These are phyloP conservation scores for Streptopelia turtur DNA, from an alignment of 2,797 vertebrate genomes.

Conservation along the genomic window DNA sequence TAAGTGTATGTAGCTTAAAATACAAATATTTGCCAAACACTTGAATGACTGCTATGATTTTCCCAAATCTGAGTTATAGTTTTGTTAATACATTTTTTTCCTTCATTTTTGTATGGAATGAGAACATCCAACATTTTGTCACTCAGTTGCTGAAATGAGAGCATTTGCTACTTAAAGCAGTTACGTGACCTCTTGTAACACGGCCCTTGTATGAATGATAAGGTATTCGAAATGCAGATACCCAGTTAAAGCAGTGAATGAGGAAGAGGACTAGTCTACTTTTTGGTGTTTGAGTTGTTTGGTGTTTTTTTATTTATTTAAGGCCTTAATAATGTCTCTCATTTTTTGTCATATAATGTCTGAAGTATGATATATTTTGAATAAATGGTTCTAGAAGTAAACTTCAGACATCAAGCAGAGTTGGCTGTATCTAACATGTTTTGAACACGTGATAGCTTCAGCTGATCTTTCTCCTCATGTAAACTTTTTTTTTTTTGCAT, in stretches of 20 bases:
- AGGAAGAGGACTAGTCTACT: background rate
- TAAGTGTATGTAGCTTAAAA: background rate
- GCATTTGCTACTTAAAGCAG: background rate
- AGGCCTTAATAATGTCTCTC: background rate
- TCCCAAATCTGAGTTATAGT: background rate
- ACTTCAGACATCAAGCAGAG: background rate
- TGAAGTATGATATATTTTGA: background rate
- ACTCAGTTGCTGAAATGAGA: background rate
- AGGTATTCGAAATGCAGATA: background rate
- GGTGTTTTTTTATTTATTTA: background rate
- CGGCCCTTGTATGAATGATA: background rate
- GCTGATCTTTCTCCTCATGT: background rate
- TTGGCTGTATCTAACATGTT: background rate
- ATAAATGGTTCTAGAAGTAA: background rate
- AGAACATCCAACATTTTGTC: background rate
- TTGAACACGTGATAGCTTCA: background rate
- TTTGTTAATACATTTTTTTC: background rate
- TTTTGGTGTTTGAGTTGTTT: background rate
- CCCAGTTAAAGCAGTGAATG: background rate
- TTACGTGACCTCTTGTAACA: background rate
- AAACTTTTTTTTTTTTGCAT: background rate
- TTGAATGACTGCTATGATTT: fast-evolving
- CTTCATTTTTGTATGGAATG: background rate
- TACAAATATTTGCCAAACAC: background rate
- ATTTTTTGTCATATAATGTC: background rate